Conservation (phyloP, 1,140 invertebrate genomes). For the Tetragonula clypearis region DNA sequence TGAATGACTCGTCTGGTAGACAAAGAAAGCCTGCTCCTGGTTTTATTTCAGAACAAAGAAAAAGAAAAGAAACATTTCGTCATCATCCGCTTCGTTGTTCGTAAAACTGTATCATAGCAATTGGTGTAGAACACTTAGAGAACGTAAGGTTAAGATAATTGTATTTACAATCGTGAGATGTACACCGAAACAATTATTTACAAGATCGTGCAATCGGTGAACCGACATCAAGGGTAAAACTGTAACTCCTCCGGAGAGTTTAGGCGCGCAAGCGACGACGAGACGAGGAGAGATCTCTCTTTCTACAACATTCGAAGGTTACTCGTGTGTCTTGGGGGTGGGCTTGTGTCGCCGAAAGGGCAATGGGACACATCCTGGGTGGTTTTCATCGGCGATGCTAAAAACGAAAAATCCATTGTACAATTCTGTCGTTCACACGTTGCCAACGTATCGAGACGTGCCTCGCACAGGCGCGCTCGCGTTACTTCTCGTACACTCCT, state of each 20-base stretch:
- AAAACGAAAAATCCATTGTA: conserved; percentile 57
- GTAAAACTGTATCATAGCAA: background rate
- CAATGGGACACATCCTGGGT: conserved; percentile 14
- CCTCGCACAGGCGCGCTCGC: background rate
- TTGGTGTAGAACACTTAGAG: conserved; percentile 25
- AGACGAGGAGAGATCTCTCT: background rate
- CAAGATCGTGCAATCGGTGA: conserved; percentile 38
- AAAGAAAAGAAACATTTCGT: conserved; percentile 40
- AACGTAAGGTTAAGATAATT: conserved; percentile 40
- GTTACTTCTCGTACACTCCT: background rate
- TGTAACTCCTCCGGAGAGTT: background rate
- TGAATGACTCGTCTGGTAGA: conserved; percentile 16
- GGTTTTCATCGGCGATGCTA: conserved; percentile 54
- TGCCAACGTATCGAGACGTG: background rate
- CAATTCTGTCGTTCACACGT: background rate
- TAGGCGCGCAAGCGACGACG: too few species aligned
- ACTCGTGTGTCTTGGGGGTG: background rate
- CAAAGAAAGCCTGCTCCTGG: conserved; percentile 50
- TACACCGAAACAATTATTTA: conserved; percentile 56
- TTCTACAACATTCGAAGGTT: conserved; percentile 16
- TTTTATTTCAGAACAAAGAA: conserved; percentile 54
- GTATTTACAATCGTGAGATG: conserved; percentile 73
- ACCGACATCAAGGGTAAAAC: background rate
- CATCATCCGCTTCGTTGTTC: conserved; percentile 3
- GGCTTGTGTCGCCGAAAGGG: conserved; percentile 19